These are phyloP conservation scores for Drosophila athabasca DNA, from an alignment of 1,140 invertebrate species.

Conservation along the genomic window DNA sequence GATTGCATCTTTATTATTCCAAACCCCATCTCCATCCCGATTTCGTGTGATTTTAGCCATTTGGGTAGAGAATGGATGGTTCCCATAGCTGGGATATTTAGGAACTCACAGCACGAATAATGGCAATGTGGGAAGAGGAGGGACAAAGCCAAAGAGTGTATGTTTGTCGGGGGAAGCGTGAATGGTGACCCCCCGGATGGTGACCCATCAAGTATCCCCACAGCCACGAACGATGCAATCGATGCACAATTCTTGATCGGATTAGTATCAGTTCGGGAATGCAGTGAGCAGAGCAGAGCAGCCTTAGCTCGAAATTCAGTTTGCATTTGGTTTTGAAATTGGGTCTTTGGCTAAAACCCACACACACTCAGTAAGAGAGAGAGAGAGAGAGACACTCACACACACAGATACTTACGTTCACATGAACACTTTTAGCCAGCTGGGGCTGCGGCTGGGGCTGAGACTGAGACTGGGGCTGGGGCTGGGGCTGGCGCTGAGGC, in stretches of 20 bases:
- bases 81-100: no score
- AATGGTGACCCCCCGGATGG: no score
- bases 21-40: no score
- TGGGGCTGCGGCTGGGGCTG: background rate
- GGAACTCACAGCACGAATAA: no score
- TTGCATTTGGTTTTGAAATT: constrained; percentile 78
- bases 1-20: no score
- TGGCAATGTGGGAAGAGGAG: no score
- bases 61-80: no score
- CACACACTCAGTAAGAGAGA: constrained; percentile 1
- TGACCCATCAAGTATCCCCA: no score
- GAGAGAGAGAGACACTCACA: background rate
- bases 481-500: background rate
- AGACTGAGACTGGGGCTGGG: background rate
- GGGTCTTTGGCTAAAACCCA: constrained; percentile 37
- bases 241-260: constrained; percentile 8
- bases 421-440: constrained; percentile 12
- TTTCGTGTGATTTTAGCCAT: no score
- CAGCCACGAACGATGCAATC: constrained; percentile 9
- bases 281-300: background rate
- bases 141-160: no score
- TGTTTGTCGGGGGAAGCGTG: no score
- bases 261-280: constrained; percentile 3
- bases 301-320: constrained; percentile 55
- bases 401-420: constrained; percentile 15